Evolutionary conservation across 2,888 invertebrate genomes (phyloP), one percentile per base, ranked within the genome.

Genomic region (Eretmocerus hayati): DNA sequence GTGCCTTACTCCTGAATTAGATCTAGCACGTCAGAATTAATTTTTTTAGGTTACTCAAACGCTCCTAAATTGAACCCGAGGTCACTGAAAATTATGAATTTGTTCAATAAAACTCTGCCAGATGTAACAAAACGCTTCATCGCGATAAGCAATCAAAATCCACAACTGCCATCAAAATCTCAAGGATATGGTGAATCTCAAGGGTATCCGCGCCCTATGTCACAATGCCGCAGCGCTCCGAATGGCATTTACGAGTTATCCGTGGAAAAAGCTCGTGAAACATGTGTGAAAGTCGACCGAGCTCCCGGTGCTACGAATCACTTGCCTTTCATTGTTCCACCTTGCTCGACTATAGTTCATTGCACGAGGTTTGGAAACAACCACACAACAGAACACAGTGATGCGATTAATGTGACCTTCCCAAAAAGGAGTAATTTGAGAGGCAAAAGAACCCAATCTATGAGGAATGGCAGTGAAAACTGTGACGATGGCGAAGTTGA

Each of bases 251-350:
- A 63, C 32, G 67, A 69, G 22, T 54, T 58, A 0, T 64, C 63
- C 0, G 55, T 69, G 4, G 56, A 42, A 32, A 70, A 69, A 23
- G 63, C 67, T 1, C 62, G 53, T 16, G 71, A 70, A 33, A 68
- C 69, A 0, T 68, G 61, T 30, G 40, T 59, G 3, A 58, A 61
- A 16, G 51, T 56, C 1, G 65, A 65, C 3, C 59, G 57, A 30
- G 13, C 19, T 13, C 19, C 5, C 38, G 23, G 36, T 20, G 13
- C 35, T 1, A 18, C 39, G 3, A 46, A 37, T 13, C 58, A 59
- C 15, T 56, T 70, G 33, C 71, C 71, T 3, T 71, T 71, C 26
- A 53, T 71, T 9, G 67, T 62, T 11, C 67, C 69, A 0, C 71
- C 71, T 0, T 68, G 66, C 18, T 41, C 55, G 3, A 62, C 65